Base-by-base conservation (phyloP, 2,113 vertebrate genomes). In the Pseudorasbora parva region DNA sequence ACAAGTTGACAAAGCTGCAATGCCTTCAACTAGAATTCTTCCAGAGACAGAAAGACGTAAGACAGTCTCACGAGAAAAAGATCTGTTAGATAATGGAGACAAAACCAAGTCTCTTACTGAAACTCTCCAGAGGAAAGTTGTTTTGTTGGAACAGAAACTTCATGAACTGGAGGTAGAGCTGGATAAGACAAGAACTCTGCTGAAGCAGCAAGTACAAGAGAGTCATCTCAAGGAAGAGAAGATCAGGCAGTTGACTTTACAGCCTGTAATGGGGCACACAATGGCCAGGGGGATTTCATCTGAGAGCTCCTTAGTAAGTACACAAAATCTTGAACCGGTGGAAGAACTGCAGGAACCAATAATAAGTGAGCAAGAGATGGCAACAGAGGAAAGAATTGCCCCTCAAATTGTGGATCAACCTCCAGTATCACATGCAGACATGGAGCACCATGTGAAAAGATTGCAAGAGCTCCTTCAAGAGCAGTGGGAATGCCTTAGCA, bases 401-500 rank as follows among this genome's bases (percentile, higher is more conserved):
- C 43, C 25, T 30, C 27, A 85, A 73, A 33, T 17, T 59, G 11
- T 72, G 81, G 51, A 64, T 64, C 1, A 21, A 78, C 15, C 82
- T 78, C 27, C 51, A 27, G 76, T 78, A 25, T 71, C 45, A 54
- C 77, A 95, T 21, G 94, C 92, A 30, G 92, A 92, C 14, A 86
- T 94, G 0, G 92, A 95, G n/a, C 94, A 94, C 12, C 97, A 97
- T 0, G 94, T 99, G 1, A 93, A 92, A 76, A 96, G 93, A 92
- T 96, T 99, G 88, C 95, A 96, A 89, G 93, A 92, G 76, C 96
- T 99, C 12, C 89, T 99, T 80, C 93, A 97, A 83, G 94, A 99
- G 89, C 98, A 99, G 91, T 98, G 97, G 97, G 94, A 92, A 82
- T 97, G 94, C 88, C 88, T 98, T 88, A 96, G 97, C 89, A 93